These are phyloP conservation scores for Sisor rabdophorus DNA, from an alignment of 2,113 vertebrate genomes.

Conservation along the genomic window DNA sequence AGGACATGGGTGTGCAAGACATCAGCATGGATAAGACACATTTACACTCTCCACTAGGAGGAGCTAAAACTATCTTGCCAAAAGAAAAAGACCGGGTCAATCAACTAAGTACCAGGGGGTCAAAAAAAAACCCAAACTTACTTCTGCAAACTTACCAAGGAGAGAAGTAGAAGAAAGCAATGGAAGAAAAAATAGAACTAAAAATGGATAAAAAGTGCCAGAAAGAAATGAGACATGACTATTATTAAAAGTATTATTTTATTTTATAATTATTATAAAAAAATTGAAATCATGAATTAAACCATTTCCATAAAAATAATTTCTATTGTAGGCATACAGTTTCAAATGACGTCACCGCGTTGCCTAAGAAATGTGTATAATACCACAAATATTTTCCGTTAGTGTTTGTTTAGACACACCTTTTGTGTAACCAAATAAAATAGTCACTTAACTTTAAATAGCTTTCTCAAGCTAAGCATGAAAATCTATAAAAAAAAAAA, in stretches of 20 bases:
- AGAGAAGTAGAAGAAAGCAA: background rate
- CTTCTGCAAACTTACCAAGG: background rate
- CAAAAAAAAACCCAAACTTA: background rate
- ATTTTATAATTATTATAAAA: too few relatives aligned
- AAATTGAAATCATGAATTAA: background rate
- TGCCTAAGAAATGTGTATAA: background rate
- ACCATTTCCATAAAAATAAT: background rate
- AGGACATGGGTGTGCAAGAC: background rate
- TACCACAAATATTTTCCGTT: background rate
- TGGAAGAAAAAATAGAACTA: background rate
- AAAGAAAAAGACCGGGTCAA: too few relatives aligned
- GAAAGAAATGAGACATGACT: background rate
- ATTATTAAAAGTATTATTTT: too few relatives aligned
- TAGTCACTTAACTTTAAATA: background rate
- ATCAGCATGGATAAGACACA: background rate
- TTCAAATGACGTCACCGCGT: background rate
- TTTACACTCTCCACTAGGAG: background rate
- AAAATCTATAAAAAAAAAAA: background rate
- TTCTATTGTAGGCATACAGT: background rate
- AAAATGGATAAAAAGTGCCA: background rate
- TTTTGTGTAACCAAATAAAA: background rate
- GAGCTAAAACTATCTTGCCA: background rate
- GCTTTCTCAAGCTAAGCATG: background rate
- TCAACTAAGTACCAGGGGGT: background rate
- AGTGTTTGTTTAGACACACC: background rate